Conservation (phyloP, 1,140 invertebrate genomes). For the Apocrypta bakeri region DNA sequence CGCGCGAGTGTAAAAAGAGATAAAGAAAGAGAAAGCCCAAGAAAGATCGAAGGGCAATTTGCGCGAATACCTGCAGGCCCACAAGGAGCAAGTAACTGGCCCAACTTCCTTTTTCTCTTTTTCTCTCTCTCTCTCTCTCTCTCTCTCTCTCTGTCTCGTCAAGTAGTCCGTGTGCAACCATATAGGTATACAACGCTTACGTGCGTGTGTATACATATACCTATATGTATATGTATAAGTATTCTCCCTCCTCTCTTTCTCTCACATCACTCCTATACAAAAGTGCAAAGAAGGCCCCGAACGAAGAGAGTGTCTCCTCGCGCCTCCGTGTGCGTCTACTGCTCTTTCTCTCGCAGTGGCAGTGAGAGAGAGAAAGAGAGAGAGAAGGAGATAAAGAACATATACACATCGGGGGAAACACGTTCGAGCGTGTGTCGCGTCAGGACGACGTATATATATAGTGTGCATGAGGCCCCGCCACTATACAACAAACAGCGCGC, state of each 20-base stretch:
- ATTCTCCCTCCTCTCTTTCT: constrained; percentile 1
- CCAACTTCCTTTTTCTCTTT: not conserved
- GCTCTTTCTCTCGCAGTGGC: not conserved
- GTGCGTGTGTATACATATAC: not conserved
- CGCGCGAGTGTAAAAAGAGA: not conserved
- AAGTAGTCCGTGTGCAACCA: no score
- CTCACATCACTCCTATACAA: constrained; percentile 13
- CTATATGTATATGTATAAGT: not conserved
- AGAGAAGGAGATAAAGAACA: not conserved
- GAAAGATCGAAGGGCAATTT: constrained; percentile 66
- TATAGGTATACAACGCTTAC: no score
- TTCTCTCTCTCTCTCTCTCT: constrained; percentile 1
- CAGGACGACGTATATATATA: no score
- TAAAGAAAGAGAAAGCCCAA: not conserved
- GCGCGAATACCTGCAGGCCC: constrained; percentile 57
- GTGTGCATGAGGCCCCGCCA: not conserved
- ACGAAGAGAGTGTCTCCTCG: not conserved
- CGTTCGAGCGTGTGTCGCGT: constrained; percentile 11
- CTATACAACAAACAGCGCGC: no score
- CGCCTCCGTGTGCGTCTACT: not conserved
- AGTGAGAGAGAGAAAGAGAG: not conserved
- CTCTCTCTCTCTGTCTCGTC: not conserved
- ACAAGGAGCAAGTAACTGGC: not conserved
- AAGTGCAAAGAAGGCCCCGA: constrained; percentile 6
- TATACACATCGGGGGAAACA: not conserved